Evolutionary conservation across 1,140 invertebrate genomes (phyloP), one percentile per base, ranked within the genome.

Genomic region (Drosophila miranda): DNA sequence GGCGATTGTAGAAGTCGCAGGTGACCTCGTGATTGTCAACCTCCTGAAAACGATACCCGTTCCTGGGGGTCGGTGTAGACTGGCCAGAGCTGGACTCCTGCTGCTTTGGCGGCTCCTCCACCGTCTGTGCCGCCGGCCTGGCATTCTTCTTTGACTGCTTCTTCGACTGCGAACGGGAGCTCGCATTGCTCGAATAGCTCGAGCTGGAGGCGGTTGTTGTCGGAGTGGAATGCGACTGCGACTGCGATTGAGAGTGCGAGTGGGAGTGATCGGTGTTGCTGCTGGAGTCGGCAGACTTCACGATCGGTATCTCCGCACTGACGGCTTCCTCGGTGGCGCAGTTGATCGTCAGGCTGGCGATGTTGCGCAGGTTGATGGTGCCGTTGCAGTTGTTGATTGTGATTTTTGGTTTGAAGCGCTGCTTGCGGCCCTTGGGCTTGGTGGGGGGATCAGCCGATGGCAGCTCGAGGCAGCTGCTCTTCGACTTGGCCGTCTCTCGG

Each of bases 371-470:
- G 58, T 90, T 91, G 3, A 91, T 90, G 8, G 78, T 91, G n/a
- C 90, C 90, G 59, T 89, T 91, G 69, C 90, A 91, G 45, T 90
- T 91, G 51, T 91, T 91, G 13, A 91, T 90, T 11, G 89, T 91
- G n/a, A 91, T 89, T 51, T 91, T 90, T 79, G 81, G 83, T 64
- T 90, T 89, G 46, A 89, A 88, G 21, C 81, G 72, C 46, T 53
- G 89, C 55, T 69, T 83, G 66, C 73, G 73, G n/a, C 51, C 56
- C 75, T 61, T 79, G 28, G 62, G 30, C 57, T 74, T 78, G 41
- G 34, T 38, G 34, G 34, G 11, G 4, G 34, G 34, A 38, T 38
- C 34, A 13, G 11, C 11, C 11, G 34, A 5, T 13, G 21, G 75
- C 55, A 49, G 60, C 53, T 64, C 45, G 30, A 49, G 67, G 19